phyloP scores from a whole-genome alignment of 2,888 invertebrate genomes.

The Odontomyia ornata region DNA sequence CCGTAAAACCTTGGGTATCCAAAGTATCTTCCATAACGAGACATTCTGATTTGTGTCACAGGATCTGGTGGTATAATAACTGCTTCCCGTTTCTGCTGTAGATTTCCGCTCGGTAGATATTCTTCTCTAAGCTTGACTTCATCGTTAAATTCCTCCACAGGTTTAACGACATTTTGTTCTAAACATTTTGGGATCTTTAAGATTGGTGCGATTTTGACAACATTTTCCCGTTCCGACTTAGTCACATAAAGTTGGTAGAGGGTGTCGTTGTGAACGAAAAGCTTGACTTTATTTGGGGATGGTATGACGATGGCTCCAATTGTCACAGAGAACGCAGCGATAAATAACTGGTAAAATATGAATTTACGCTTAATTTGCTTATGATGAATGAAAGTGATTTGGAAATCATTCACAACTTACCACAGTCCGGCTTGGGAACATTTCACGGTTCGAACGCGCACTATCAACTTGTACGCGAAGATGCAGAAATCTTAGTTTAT shows the following conservation, averaged over 20 bases:
- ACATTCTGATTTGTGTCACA: conserved; percentile 41
- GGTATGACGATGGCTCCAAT: background rate
- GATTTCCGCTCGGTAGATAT: background rate
- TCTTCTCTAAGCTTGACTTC: background rate
- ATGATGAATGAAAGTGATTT: no score
- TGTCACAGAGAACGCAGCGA: background rate
- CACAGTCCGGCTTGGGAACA: background rate
- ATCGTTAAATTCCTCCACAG: conserved; percentile 2
- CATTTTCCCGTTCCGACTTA: background rate
- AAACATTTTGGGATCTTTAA: conserved; percentile 5
- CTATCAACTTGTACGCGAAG: background rate
- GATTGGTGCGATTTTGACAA: conserved; percentile 9
- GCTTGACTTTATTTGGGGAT: background rate
- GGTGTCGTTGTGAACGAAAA: conserved; percentile 30
- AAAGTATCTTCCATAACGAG: conserved; percentile 43
- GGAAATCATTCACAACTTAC: conserved; percentile 9
- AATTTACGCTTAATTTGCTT: background rate
- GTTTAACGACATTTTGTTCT: background rate
- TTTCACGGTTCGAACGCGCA: conserved; percentile 3
- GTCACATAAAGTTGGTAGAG: conserved; percentile 25
- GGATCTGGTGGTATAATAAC: conserved; percentile 37
- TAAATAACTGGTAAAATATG: background rate
- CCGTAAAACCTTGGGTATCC: conserved; percentile 45
- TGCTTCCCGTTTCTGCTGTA: background rate
- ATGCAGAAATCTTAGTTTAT: background rate